Conservation (phyloP, 2,888 invertebrate genomes). For the Sarcophaga variegata region DNA sequence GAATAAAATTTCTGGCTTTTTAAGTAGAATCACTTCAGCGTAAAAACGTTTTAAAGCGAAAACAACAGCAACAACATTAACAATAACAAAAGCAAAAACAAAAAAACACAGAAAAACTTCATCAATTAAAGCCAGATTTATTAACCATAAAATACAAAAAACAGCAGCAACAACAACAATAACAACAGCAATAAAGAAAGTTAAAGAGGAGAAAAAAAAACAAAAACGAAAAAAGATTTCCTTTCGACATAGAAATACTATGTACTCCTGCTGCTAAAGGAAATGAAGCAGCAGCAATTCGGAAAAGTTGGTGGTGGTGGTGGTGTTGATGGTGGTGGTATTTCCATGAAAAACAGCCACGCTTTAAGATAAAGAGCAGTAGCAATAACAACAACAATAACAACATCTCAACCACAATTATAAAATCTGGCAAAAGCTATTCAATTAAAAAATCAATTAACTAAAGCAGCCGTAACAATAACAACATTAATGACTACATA, state of each 20-base stretch:
- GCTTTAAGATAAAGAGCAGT: too few relatives aligned
- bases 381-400: too few relatives aligned
- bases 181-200: neutral
- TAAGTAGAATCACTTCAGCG: neutral
- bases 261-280: too few relatives aligned
- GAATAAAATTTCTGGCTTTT: neutral
- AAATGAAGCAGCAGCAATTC: too few relatives aligned
- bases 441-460: constrained; percentile 68
- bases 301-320: too few relatives aligned
- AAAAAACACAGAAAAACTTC: neutral
- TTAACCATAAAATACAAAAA: neutral
- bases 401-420: neutral
- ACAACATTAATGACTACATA: neutral
- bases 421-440: constrained; percentile 54
- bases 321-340: too few relatives aligned
- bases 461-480: constrained; percentile 34
- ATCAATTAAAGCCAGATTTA: neutral
- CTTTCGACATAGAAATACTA: neutral
- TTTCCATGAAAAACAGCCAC: neutral
- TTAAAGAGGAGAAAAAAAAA: neutral
- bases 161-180: neutral
- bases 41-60: neutral
- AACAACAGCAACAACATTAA: neutral
- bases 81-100: neutral
- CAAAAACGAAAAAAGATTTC: neutral